These are phyloP conservation scores for Deilephila porcellus DNA, from an alignment of 2,888 invertebrate species.

Conservation along the genomic window DNA sequence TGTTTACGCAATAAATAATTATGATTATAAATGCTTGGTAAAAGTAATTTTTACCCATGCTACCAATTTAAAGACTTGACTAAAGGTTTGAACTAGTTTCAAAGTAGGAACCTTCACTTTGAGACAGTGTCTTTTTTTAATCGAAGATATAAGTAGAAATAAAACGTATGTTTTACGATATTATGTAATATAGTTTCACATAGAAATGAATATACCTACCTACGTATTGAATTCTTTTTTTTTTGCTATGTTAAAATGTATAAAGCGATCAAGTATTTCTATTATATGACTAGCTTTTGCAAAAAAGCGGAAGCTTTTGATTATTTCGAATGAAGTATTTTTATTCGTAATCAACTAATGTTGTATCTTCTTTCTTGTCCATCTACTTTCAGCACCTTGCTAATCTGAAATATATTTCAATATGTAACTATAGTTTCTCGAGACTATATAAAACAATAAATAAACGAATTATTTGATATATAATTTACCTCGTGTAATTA, in stretches of 20 bases:
- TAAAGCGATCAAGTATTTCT: too few relatives aligned
- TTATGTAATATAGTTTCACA: background rate
- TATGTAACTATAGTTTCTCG: background rate
- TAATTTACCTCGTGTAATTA: background rate
- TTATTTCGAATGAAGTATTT: background rate
- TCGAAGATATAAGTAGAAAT: background rate
- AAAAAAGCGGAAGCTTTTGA: background rate
- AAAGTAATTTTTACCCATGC: too few relatives aligned
- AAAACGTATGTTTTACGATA: background rate
- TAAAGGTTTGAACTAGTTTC: too few relatives aligned
- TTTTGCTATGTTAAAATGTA: too few relatives aligned
- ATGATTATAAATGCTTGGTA: too few relatives aligned
- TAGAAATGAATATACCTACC: constrained; percentile 5
- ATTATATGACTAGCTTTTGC: too few relatives aligned
- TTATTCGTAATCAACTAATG: background rate
- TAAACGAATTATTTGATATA: background rate
- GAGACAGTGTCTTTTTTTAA: background rate
- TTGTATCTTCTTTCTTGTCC: background rate
- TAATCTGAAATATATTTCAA: background rate
- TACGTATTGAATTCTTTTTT: too few relatives aligned
- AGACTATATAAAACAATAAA: background rate
- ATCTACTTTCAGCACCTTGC: background rate
- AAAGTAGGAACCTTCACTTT: too few relatives aligned
- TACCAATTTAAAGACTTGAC: too few relatives aligned
- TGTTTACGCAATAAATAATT: too few relatives aligned